Evolutionary conservation across 2,797 vertebrate genomes (phyloP).

Genomic region (Serranus cabrilla): DNA sequence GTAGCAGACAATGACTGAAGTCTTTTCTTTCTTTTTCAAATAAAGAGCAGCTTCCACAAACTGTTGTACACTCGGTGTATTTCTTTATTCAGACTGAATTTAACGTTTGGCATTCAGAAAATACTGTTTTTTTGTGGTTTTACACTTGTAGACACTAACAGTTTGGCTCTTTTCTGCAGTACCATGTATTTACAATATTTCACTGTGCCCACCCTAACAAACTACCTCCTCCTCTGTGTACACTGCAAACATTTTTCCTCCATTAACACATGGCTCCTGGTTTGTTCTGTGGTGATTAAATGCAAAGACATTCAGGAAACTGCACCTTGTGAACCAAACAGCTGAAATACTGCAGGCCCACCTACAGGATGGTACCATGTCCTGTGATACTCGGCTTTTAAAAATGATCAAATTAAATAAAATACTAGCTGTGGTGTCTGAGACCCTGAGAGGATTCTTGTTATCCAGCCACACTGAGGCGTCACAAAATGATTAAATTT

Average conservation of each 20-base stretch:
- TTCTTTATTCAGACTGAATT: not conserved
- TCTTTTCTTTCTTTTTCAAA: conserved; percentile 94
- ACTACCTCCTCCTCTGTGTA: not conserved
- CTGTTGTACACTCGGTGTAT: not conserved
- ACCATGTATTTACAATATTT: too few relatives aligned
- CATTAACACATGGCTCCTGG: not conserved
- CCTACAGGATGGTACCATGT: not conserved
- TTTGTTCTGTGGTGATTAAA: not conserved
- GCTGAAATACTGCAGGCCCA: not conserved
- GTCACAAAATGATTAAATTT: too few relatives aligned
- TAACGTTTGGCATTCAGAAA: not conserved
- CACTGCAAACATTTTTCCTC: not conserved
- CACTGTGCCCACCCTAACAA: too few relatives aligned
- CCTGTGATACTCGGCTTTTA: too few relatives aligned
- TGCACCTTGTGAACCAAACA: not conserved
- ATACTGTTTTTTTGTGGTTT: not conserved
- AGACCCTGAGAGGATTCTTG: too few relatives aligned
- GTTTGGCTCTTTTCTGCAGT: too few relatives aligned
- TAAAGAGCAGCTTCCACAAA: conserved; percentile 99
- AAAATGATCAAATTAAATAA: too few relatives aligned
- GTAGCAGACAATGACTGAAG: conserved; percentile 97
- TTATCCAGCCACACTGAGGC: too few relatives aligned
- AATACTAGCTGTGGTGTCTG: too few relatives aligned
- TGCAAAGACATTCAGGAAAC: not conserved
- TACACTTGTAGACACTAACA: not conserved